phyloP scores from a whole-genome alignment of 2,113 vertebrate genomes.

The Setophaga kirtlandii region DNA sequence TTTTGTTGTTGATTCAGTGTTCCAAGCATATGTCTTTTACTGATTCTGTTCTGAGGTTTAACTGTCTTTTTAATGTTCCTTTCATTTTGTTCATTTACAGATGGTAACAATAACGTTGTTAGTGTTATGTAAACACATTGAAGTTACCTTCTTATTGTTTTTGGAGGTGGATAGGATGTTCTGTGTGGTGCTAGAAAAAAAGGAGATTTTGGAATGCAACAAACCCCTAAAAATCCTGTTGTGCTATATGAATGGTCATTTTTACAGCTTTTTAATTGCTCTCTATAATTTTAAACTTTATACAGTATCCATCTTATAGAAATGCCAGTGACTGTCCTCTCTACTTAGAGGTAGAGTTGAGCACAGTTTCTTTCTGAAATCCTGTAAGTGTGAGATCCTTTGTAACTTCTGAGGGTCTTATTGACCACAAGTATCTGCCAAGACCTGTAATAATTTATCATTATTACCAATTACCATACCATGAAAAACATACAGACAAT shows the following conservation, averaged over 20 bases:
- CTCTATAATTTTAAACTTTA: background rate
- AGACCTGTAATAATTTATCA: background rate
- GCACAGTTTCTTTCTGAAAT: background rate
- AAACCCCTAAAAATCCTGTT: background rate
- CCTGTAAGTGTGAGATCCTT: background rate
- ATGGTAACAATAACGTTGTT: too few relatives aligned
- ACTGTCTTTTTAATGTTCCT: background rate
- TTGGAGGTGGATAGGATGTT: background rate
- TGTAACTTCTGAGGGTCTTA: background rate
- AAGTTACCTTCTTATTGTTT: background rate
- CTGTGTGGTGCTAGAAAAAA: background rate
- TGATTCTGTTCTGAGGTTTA: background rate
- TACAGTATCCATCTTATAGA: background rate
- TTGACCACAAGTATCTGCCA: background rate
- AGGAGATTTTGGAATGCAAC: background rate
- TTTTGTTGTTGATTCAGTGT: background rate
- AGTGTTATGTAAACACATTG: background rate
- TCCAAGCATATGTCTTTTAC: background rate
- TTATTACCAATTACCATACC: background rate
- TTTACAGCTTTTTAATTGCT: background rate
- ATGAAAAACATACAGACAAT: background rate
- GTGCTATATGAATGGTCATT: background rate
- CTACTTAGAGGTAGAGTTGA: background rate
- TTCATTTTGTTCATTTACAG: background rate
- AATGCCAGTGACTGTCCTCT: background rate